Evolutionary conservation across 2,888 invertebrate species (phyloP).

Genomic region (Drosophila birchii): DNA sequence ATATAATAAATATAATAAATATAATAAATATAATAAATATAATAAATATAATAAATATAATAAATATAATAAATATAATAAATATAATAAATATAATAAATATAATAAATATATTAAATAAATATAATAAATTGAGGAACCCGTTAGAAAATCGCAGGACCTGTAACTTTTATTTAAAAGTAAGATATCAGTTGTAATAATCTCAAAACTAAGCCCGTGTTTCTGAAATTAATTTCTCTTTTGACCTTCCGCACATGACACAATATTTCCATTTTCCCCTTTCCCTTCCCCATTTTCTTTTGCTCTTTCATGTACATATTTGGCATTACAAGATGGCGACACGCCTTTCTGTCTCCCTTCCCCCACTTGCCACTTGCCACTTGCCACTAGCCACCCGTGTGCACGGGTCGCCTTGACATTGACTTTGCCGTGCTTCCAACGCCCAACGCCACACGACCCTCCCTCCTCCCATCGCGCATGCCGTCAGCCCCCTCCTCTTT

Average conservation of each 20-base stretch:
- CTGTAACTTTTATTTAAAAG: no score
- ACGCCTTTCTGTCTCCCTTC: slow-evolving; percentile 8
- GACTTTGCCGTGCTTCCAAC: slow-evolving; percentile 28
- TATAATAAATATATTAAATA: no score
- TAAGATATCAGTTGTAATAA: not conserved
- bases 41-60: no score
- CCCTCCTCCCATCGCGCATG: not conserved
- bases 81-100: no score
- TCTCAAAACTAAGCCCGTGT: not conserved
- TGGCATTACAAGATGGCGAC: slow-evolving; percentile 16
- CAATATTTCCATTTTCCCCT: not conserved
- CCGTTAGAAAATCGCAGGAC: not conserved
- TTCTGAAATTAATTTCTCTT: not conserved
- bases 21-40: no score
- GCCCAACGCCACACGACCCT: not conserved
- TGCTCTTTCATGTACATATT: slow-evolving; percentile 8
- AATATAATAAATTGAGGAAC: no score
- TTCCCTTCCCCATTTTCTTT: not conserved
- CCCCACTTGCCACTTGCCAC: slow-evolving; percentile 6
- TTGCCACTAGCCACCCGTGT: slow-evolving; percentile 8
- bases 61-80: no score
- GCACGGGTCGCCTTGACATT: slow-evolving; percentile 41
- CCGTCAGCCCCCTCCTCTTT: not conserved
- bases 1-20: no score
- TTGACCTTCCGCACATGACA: not conserved